Percentiles rank a stretch among this genome's conserved stretches.
phyloP scores from a whole-genome alignment of 1,140 invertebrate species.

The Oryzaephilus surinamensis region DNA sequence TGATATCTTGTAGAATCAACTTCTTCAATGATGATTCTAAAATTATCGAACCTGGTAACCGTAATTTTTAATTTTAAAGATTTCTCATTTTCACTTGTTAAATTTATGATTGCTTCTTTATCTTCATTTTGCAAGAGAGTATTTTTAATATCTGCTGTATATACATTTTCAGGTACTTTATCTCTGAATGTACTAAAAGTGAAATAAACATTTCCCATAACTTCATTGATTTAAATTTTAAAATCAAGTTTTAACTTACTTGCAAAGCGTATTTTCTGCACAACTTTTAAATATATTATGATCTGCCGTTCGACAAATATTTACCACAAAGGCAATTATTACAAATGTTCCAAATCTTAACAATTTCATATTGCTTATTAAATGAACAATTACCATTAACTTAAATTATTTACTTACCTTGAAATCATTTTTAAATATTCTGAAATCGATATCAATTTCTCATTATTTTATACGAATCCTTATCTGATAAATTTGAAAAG shows the following conservation, averaged over 20 bases:
- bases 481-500: too few relatives aligned
- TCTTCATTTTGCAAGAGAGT: background rate
- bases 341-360: too few relatives aligned
- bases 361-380: too few relatives aligned
- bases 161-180: background rate
- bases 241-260: slow-evolving; percentile 7
- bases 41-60: background rate
- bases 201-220: background rate
- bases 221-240: background rate
- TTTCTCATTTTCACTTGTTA: background rate
- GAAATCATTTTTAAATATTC: too few relatives aligned
- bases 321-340: too few relatives aligned
- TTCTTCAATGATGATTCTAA: background rate
- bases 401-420: too few relatives aligned
- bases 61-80: background rate
- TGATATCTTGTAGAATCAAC: slow-evolving; percentile 1
- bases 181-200: background rate
- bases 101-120: background rate
- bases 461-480: too few relatives aligned
- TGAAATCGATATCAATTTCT: too few relatives aligned
- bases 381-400: too few relatives aligned
- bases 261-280: slow-evolving; percentile 4
- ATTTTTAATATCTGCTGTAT: background rate
- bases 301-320: background rate
- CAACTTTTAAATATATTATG: slow-evolving; percentile 9